Percentiles rank a stretch among this genome's conserved stretches.
phyloP scores from a whole-genome alignment of 2,797 vertebrate species.

The Hapalemur alaotrensis region DNA sequence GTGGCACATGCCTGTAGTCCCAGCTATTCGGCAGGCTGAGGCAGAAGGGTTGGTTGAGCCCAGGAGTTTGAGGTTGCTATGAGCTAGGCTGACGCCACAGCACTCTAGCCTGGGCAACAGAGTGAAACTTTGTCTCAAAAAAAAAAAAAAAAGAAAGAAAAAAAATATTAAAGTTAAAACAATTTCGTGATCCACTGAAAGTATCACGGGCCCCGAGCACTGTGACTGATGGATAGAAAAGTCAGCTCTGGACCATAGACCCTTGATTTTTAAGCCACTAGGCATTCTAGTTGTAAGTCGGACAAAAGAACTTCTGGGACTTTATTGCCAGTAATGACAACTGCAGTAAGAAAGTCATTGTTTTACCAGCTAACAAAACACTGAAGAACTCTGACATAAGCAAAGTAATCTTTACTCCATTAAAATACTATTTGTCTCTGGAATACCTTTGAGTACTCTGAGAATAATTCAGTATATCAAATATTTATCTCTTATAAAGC shows the following conservation, averaged over 20 bases:
- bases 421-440: conserved; percentile 24
- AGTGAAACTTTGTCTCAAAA: too few relatives aligned
- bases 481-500: conserved; percentile 7
- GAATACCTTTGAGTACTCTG: neutral
- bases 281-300: neutral
- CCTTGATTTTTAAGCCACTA: neutral
- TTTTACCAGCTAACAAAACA: conserved; percentile 52
- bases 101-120: too few relatives aligned
- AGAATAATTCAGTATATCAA: conserved; percentile 7
- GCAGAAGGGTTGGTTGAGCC: too few relatives aligned
- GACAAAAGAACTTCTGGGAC: neutral
- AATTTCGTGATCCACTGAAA: neutral
- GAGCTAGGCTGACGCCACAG: too few relatives aligned
- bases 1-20: too few relatives aligned
- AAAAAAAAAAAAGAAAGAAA: too few relatives aligned
- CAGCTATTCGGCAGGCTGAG: too few relatives aligned
- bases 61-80: too few relatives aligned
- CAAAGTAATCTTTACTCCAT: neutral
- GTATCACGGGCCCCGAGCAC: neutral
- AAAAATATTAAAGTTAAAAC: conserved; percentile 7
- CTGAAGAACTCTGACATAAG: neutral
- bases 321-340: neutral
- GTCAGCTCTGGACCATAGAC: neutral
- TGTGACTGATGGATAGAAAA: neutral
- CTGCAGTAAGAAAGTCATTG: neutral